A percentile compares a stretch with the other conserved stretches of the same genome.
These are phyloP conservation scores for Psephotus haematonotus DNA, from an alignment of 2,113 vertebrate genomes.

Conservation along the genomic window DNA sequence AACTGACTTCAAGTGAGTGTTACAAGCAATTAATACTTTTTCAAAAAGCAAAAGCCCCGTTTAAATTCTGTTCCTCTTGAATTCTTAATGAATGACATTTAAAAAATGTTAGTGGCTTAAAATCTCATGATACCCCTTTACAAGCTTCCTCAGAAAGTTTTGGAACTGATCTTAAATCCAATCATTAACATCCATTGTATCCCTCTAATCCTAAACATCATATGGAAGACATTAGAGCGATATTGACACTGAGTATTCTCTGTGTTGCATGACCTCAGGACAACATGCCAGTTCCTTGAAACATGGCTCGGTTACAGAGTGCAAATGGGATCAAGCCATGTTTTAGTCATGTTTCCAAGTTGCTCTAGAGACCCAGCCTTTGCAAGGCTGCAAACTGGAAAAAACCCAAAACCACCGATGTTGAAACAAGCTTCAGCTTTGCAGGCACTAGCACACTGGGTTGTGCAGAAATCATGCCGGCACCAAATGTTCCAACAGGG, in stretches of 20 bases:
- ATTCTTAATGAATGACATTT: constrained; percentile 1
- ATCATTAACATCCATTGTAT: not conserved
- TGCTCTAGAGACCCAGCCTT: not conserved
- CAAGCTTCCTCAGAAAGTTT: not conserved
- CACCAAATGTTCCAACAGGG: not conserved
- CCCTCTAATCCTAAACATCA: constrained; percentile 39
- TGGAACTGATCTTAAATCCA: not conserved
- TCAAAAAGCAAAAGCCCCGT: not conserved
- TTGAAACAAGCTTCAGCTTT: not conserved
- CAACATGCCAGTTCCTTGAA: constrained; percentile 24
- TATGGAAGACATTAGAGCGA: constrained; percentile 37
- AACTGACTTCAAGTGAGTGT: not conserved
- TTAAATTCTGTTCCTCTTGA: not conserved
- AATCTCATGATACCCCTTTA: not conserved
- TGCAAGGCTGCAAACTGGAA: not conserved
- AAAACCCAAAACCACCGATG: not conserved
- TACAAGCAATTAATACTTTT: not conserved
- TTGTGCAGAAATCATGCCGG: not conserved
- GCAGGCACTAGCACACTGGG: not conserved
- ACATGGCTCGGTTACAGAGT: constrained; percentile 3
- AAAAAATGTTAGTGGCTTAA: not conserved
- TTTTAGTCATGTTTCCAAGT: constrained; percentile 7
- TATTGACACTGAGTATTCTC: not conserved
- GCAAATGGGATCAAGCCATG: constrained; percentile 30
- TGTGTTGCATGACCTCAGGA: constrained; percentile 33